Percentiles rank a stretch among this genome's conserved stretches.
phyloP scores from a whole-genome alignment of 2,888 invertebrate species.

The Heliconius ismenius region DNA sequence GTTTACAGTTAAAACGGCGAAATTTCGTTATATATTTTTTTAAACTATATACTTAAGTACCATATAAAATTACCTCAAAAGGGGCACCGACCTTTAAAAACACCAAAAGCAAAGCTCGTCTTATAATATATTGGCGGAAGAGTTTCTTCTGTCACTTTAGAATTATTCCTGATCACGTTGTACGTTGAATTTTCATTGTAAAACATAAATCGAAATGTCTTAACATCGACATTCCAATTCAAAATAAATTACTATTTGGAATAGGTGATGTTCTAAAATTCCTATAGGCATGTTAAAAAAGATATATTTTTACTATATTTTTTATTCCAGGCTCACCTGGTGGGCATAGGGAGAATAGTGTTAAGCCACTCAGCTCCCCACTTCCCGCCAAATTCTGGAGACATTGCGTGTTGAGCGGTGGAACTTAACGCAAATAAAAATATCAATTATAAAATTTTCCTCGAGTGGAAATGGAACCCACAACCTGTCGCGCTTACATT shows the following conservation, averaged over 20 bases:
- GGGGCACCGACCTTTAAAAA: conserved; percentile 10
- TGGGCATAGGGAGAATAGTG: too few species aligned
- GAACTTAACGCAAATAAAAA: too few species aligned
- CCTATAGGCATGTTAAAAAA: background rate
- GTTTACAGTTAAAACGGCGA: background rate
- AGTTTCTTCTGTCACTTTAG: conserved; percentile 5
- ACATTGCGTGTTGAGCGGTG: too few species aligned
- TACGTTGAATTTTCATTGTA: background rate
- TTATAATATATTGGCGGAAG: conserved; percentile 9
- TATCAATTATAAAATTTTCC: too few species aligned
- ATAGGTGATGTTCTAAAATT: background rate
- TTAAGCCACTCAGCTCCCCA: too few species aligned
- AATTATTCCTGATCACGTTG: conserved; percentile 6
- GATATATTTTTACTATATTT: too few species aligned
- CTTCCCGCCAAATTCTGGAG: too few species aligned
- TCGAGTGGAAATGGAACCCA: too few species aligned
- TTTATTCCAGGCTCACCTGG: too few species aligned
- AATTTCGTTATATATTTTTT: background rate
- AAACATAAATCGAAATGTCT: conserved; percentile 2
- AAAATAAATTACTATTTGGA: background rate
- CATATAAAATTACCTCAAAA: conserved; percentile 10
- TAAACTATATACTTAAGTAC: conserved; percentile 12
- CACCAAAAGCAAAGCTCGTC: background rate
- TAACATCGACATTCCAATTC: background rate
- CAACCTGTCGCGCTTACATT: too few species aligned